phyloP scores from a whole-genome alignment of 2,797 vertebrate species.

The Gastrophryne carolinensis region DNA sequence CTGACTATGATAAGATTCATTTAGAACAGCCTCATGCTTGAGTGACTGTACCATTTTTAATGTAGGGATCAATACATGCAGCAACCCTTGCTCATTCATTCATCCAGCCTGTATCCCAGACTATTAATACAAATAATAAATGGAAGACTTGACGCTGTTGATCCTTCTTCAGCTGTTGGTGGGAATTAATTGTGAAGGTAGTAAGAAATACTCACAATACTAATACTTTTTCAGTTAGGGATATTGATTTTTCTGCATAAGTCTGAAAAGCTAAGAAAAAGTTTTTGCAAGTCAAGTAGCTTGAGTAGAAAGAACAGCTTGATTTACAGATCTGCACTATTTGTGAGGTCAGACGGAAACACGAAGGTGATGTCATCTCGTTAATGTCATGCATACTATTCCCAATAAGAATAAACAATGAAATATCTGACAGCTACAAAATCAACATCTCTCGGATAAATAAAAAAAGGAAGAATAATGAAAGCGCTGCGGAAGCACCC shows the following conservation, averaged over 20 bases:
- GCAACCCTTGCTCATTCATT: slow-evolving; percentile 18
- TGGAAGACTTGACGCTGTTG: slow-evolving; percentile 24
- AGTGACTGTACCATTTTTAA: slow-evolving; percentile 25
- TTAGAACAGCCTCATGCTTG: background rate
- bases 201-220: slow-evolving; percentile 34
- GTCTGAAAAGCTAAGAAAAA: slow-evolving; percentile 6
- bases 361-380: slow-evolving; percentile 22
- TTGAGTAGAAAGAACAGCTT: slow-evolving; percentile 10
- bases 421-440: slow-evolving; percentile 23
- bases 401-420: background rate
- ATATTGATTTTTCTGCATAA: slow-evolving; percentile 40
- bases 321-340: slow-evolving; percentile 26
- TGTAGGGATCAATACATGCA: slow-evolving; percentile 37
- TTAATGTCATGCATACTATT: slow-evolving; percentile 12
- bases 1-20: background rate
- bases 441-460: slow-evolving; percentile 4
- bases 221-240: slow-evolving; percentile 35
- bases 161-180: slow-evolving; percentile 39
- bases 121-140: slow-evolving; percentile 5
- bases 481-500: slow-evolving; percentile 1
- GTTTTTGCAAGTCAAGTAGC: slow-evolving; percentile 22
- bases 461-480: slow-evolving; percentile 6
- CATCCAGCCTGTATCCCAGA: slow-evolving; percentile 16
- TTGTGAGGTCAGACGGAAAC: slow-evolving; percentile 11
- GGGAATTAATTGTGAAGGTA: slow-evolving; percentile 43